Base-by-base conservation (phyloP, 2,888 invertebrate genomes). In the Cephonodes hylas region DNA sequence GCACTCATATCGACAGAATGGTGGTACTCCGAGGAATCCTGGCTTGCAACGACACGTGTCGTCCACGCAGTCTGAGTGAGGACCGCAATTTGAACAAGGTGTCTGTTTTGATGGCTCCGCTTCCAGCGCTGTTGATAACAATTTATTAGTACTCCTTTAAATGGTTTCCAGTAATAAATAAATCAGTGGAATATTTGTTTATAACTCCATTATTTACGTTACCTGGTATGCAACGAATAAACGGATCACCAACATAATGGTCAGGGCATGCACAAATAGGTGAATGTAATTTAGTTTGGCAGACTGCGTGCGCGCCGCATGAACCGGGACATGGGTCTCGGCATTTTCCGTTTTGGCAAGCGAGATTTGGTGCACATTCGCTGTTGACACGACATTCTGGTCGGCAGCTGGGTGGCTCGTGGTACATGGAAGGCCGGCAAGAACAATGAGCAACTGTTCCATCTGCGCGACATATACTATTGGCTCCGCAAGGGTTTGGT, bases 221-320 rank as follows among this genome's bases (percentile, higher is more conserved):
- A 96, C 95, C 95, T 86, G 83, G 84, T 70, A 90, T 88, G 80
- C 95, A 95, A 69, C 93, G 93, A 68, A 90, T 90, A 86, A 96
- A 96, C 56, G 97, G 96, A 93, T 96, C 95, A 25, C 96, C 96
- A 46, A 94, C 93, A 79, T 94, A 95, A 67, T 94, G 94, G 53
- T 86, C 74, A 31, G 94, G 93, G 73, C 96, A 97, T 25, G 94
- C 93, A 82, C 97, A 97, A 68, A 95, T 94, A n/a, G 97, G 96
- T 53, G 95, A 93, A 76, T 97, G 97, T 68, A 95, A 94, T 23
- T 95, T 93, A 13, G 96, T 95, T 73, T 94, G 93, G 74, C 97
- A 97, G 67, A 94, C 84, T 0, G 96, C 96, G 78, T 95, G 95
- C 57, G 94, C 91, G 18, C 97, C 97, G 76, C 97, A 97, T 58